Evolutionary conservation across 2,888 invertebrate genomes (phyloP), one percentile per base, ranked within the genome.

Genomic region (Amiota communis): DNA sequence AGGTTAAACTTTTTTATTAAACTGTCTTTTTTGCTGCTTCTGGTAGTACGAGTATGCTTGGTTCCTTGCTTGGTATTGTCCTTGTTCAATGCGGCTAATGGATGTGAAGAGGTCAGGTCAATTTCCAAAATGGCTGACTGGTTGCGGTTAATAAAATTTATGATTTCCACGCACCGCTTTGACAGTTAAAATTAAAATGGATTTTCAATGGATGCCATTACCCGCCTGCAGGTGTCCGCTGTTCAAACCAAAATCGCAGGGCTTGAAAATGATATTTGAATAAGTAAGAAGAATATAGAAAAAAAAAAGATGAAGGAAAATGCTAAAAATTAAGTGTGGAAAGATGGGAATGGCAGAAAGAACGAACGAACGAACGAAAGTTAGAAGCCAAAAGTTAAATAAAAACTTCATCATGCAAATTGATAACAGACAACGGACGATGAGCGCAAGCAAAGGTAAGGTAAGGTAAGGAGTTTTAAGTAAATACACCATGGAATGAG

Each of bases 121-220:
- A 75, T 78, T 83, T 80, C 77, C 82, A 81, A 83, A 86, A 83
- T 86, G 86, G 86, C 79, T 85, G 85, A 85, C 79, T 77, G 87
- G 87, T 79, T 84, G 84, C 79, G 86, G 84, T 86, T 85, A 85
- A 87, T 85, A 85, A 86, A 85, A 85, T 85, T 85, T 85, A 85
- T 82, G 86, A 85, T 86, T 85, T 81, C 83, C 79, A 84, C 79
- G 85, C 82, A 80, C 80, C 83, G 78, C 83, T 86, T 81, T 86
- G 86, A 86, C 85, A 83, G 83, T 83, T 84, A 76, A 83, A 86
- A 84, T 83, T 86, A 86, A 84, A 83, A 85, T 81, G 83, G 83
- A 82, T 76, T 74, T 72, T 68, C 67, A 68, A 68, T 68, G 67
- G 67, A 68, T 23, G 23, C 75, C 71, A 36, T 46, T 13, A 15